Percentiles rank a stretch among this genome's conserved stretches.
Conservation (phyloP, 2,888 invertebrate species). For the Temnothorax rugatulus region DNA sequence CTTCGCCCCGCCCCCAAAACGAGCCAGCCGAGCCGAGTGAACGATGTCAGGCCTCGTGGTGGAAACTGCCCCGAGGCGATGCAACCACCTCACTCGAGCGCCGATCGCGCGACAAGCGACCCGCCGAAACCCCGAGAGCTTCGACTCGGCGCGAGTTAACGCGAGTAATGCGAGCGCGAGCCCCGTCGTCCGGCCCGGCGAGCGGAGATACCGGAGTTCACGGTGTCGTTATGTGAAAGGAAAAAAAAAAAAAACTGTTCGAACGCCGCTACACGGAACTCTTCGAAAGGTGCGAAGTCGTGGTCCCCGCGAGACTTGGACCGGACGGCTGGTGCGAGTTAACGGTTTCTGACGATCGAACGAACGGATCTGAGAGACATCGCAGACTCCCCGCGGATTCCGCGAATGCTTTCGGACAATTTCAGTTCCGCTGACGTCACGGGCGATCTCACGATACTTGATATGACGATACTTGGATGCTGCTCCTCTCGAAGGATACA, state of each 20-base stretch:
- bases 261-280: background rate
- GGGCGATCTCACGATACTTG: background rate
- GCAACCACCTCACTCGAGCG: slow-evolving; percentile 85
- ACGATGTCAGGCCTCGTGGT: slow-evolving; percentile 62
- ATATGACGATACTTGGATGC: background rate
- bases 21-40: slow-evolving; percentile 56
- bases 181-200: background rate
- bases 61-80: slow-evolving; percentile 81
- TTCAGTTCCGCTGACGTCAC: background rate
- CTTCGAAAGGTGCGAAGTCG: background rate
- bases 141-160: slow-evolving; percentile 35
- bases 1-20: slow-evolving; percentile 81
- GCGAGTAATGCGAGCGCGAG: slow-evolving; percentile 27
- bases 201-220: background rate
- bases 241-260: background rate
- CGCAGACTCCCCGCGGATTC: background rate
- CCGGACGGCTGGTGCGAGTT: background rate
- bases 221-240: slow-evolving; percentile 15
- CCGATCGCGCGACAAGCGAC: slow-evolving; percentile 80
- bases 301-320: background rate
- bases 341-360: background rate
- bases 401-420: background rate
- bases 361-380: background rate
- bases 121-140: slow-evolving; percentile 56
- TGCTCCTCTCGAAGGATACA: background rate